Base-by-base conservation (phyloP, 2,888 invertebrate genomes). In the Teinopalpus imperialis region DNA sequence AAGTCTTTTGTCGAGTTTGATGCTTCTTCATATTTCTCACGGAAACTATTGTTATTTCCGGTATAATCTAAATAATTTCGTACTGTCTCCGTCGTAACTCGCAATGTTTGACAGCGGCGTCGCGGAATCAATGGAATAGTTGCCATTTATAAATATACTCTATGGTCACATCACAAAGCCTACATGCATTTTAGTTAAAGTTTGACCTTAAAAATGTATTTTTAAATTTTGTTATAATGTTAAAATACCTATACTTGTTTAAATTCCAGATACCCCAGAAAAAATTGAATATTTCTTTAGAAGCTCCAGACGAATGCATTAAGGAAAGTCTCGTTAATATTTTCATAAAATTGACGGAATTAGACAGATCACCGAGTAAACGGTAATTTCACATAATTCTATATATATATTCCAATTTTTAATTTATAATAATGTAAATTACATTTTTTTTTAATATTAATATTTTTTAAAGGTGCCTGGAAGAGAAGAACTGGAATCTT, bases 401-500 rank as follows among this genome's bases (percentile, higher is more conserved):
- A n/a, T n/a, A n/a, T 24, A 12, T 31, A 5, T 3, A 21, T 12
- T 8, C 20, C 23, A 1, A 8, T 5, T 16, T 37, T 9, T 24
- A 2, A 21, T 24, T 5, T 14, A 31, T 8, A 5, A 12, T 5
- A 21, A 26, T 31, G 13, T 9, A n/a, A n/a, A n/a, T 39, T n/a
- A 24, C 30, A 27, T 51, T 16, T 4, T 16, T 3, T 16, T 16
- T 3, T 16, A 3, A 16, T 12, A 31, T 30, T 48, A 51, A 29
- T 56, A 47, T 36, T 4, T 85, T 88, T 45, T 73, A 3, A 16
- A 93, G 93, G 59, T 94, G 93, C 61, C 75, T 94, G 47, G 90
- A 91, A 58, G 82, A 90, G 49, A 92, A 91, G 54, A 77, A 88
- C 10, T 94, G 93, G 92, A 90, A 94, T 69, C 85, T 92, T 5